Evolutionary conservation across 2,888 invertebrate genomes (phyloP).

Genomic region (Lepetodrilus schrolli): DNA sequence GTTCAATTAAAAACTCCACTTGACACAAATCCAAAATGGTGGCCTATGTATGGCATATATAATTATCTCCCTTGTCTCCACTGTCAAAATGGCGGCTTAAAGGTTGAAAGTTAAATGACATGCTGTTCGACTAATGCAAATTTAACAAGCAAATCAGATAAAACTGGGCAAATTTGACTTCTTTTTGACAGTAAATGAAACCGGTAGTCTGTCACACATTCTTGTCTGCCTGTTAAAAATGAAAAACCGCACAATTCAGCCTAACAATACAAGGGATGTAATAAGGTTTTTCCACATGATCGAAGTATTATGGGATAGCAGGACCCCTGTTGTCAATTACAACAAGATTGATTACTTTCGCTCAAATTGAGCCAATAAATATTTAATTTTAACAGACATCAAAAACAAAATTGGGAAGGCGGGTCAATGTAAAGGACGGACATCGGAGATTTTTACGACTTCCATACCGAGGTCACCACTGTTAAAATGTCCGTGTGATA

Average conservation of each 20-base stretch:
- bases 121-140: slow-evolving; percentile 8
- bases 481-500: slow-evolving; percentile 16
- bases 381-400: slow-evolving; percentile 20
- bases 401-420: too few species aligned
- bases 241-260: background rate
- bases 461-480: background rate
- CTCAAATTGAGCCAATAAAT: slow-evolving; percentile 11
- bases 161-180: background rate
- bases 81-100: slow-evolving; percentile 8
- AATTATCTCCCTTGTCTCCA: slow-evolving; percentile 14
- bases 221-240: background rate
- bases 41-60: slow-evolving; percentile 15
- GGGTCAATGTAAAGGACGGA: too few species aligned
- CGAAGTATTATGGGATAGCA: slow-evolving; percentile 8
- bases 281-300: slow-evolving; percentile 15
- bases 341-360: slow-evolving; percentile 17
- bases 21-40: background rate
- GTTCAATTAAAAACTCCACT: background rate
- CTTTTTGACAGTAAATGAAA: background rate
- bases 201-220: slow-evolving; percentile 8
- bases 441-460: slow-evolving; percentile 2
- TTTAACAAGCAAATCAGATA: slow-evolving; percentile 21
- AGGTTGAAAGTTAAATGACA: slow-evolving; percentile 7
- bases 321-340: slow-evolving; percentile 16
- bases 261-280: background rate